phyloP scores from a whole-genome alignment of 2,113 vertebrate species.

The Amazona guildingii region DNA sequence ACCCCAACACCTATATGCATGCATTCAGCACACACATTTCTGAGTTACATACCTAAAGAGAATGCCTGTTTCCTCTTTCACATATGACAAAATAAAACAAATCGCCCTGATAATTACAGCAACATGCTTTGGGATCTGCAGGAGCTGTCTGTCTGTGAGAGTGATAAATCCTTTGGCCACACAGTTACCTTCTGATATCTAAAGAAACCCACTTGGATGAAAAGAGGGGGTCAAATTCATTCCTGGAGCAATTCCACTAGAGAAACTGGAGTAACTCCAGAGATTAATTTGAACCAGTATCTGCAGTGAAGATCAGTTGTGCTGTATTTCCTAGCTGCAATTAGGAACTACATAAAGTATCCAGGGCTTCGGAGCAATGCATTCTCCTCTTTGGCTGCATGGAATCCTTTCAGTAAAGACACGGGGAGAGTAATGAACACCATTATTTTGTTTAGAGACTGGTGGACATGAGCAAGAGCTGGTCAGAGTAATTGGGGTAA shows the following conservation, averaged over 20 bases:
- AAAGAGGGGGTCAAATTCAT: not conserved
- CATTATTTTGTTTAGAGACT: not conserved
- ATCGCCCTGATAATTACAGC: slow-evolving; percentile 24
- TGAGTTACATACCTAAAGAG: not conserved
- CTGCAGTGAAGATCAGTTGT: not conserved
- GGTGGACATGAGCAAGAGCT: not conserved
- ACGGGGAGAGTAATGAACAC: not conserved
- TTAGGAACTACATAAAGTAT: not conserved
- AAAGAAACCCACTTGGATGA: slow-evolving; percentile 32
- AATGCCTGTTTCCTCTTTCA: slow-evolving; percentile 2
- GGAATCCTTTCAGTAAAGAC: not conserved
- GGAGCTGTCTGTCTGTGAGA: not conserved
- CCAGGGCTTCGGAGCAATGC: not conserved
- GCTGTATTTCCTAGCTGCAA: not conserved
- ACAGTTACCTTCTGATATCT: slow-evolving; percentile 3
- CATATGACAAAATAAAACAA: not conserved
- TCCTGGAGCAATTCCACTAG: not conserved
- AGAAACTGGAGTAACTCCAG: not conserved
- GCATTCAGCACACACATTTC: not conserved
- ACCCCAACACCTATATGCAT: not conserved
- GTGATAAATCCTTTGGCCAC: not conserved
- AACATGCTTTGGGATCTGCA: not conserved
- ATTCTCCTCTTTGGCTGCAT: not conserved
- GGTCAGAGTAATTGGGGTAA: not conserved
- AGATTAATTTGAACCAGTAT: not conserved